These are phyloP conservation scores for Saguinus midas DNA, from an alignment of 2,113 vertebrate species.

Conservation along the genomic window DNA sequence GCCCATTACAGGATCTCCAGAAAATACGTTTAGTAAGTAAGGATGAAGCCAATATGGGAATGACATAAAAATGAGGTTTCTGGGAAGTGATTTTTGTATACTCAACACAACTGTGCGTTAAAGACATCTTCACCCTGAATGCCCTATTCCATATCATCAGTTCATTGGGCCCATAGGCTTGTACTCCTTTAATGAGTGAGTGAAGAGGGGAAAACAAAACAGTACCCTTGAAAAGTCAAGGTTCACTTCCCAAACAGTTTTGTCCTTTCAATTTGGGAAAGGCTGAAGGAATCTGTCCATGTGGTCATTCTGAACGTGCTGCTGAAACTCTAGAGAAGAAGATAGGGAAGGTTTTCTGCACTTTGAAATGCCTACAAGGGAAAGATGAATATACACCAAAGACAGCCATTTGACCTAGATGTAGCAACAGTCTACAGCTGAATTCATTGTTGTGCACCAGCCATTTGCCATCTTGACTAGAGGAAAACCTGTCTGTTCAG, in stretches of 20 bases:
- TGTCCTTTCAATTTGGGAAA: not conserved
- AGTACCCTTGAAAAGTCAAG: not conserved
- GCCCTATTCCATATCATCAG: not conserved
- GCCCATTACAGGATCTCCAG: not conserved
- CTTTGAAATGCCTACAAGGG: not conserved
- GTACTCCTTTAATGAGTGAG: not conserved
- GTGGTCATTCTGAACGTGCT: not conserved
- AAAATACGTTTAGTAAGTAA: not conserved
- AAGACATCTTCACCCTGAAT: not conserved
- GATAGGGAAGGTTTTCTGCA: not conserved
- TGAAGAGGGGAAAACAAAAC: not conserved
- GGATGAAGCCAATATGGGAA: not conserved
- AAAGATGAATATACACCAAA: not conserved
- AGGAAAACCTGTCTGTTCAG: not conserved
- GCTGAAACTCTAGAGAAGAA: not conserved
- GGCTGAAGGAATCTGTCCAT: not conserved
- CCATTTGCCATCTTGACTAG: conserved; percentile 16
- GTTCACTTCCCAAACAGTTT: not conserved
- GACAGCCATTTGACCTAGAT: conserved; percentile 23
- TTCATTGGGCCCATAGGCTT: too few species aligned
- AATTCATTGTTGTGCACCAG: conserved; percentile 13
- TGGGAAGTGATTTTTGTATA: not conserved
- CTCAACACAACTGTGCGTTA: not conserved
- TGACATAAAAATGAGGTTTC: not conserved
- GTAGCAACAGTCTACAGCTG: not conserved